phyloP scores from a whole-genome alignment of 1,140 invertebrate species.

The Danaus plexippus region DNA sequence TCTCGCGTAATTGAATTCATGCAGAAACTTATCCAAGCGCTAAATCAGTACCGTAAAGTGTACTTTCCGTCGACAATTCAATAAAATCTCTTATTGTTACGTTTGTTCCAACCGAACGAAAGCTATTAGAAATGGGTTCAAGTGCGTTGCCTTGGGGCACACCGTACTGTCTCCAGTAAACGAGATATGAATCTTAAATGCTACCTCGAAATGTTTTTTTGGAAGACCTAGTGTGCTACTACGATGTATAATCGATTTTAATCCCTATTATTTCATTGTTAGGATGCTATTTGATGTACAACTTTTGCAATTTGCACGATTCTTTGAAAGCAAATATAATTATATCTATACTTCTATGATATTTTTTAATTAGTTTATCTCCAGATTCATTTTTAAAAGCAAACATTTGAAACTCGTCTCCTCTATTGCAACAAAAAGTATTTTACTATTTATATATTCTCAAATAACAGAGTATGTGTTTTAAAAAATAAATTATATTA shows the following conservation, averaged over 20 bases:
- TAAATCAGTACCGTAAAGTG: constrained; percentile 56
- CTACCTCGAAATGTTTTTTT: constrained; percentile 33
- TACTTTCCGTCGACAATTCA: constrained; percentile 36
- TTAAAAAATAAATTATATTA: too few species aligned
- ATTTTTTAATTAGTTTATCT: too few species aligned
- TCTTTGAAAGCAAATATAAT: too few species aligned
- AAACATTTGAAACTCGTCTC: too few species aligned
- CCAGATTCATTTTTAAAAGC: too few species aligned
- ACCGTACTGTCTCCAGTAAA: constrained; percentile 30
- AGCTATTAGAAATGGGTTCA: constrained; percentile 27
- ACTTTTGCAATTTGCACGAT: too few species aligned
- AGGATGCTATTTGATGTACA: too few species aligned
- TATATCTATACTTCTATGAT: too few species aligned
- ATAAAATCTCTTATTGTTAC: constrained; percentile 38
- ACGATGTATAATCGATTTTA: constrained; percentile 23
- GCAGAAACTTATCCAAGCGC: constrained; percentile 57
- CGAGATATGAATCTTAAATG: constrained; percentile 45
- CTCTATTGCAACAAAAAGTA: constrained; percentile 18
- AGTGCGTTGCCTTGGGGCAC: constrained; percentile 37
- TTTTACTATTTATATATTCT: too few species aligned
- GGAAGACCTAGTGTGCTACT: constrained; percentile 22
- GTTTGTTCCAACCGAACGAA: constrained; percentile 36
- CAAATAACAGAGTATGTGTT: too few species aligned
- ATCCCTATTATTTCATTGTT: constrained; percentile 11
- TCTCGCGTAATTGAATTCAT: constrained; percentile 55